Percentiles rank a stretch among this genome's conserved stretches.
phyloP scores from a whole-genome alignment of 2,797 vertebrate species.

The Bryconaethiops microstoma region DNA sequence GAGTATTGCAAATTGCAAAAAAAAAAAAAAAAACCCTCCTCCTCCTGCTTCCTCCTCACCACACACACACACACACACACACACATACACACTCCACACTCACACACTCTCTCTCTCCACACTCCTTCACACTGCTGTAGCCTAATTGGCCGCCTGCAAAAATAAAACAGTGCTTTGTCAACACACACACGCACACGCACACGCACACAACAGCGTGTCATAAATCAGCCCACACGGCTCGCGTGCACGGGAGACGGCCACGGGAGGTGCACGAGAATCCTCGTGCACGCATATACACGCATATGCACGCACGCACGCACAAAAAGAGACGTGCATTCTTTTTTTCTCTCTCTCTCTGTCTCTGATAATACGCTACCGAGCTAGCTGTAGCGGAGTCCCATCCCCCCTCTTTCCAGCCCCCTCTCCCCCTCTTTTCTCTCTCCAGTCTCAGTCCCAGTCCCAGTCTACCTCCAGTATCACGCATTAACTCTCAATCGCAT shows the following conservation, averaged over 20 bases:
- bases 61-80: too few species aligned
- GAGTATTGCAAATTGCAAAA: too few species aligned
- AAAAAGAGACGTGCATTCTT: constrained; percentile 18
- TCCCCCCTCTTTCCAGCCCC: constrained; percentile 65
- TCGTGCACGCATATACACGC: neutral
- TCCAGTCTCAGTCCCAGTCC: constrained; percentile 50
- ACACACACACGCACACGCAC: constrained; percentile 38
- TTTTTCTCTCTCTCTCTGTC: constrained; percentile 31
- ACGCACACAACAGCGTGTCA: constrained; percentile 46
- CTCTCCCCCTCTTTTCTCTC: constrained; percentile 50
- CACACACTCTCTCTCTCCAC: neutral
- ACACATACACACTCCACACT: too few species aligned
- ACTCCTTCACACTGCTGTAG: constrained; percentile 30
- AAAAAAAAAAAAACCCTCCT: too few species aligned
- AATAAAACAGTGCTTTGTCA: constrained; percentile 54
- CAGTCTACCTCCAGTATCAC: constrained; percentile 67
- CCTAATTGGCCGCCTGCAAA: constrained; percentile 52
- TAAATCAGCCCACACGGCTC: constrained; percentile 23
- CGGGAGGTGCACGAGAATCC: too few species aligned
- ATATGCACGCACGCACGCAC: too few species aligned
- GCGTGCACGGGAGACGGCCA: neutral
- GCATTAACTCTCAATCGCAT: constrained; percentile 75
- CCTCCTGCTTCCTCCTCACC: too few species aligned
- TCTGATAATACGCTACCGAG: constrained; percentile 50
- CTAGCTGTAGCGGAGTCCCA: constrained; percentile 63